Evolutionary conservation across 2,113 vertebrate genomes (phyloP), one percentile per base, ranked within the genome.

Genomic region (Cheilinus undulatus): DNA sequence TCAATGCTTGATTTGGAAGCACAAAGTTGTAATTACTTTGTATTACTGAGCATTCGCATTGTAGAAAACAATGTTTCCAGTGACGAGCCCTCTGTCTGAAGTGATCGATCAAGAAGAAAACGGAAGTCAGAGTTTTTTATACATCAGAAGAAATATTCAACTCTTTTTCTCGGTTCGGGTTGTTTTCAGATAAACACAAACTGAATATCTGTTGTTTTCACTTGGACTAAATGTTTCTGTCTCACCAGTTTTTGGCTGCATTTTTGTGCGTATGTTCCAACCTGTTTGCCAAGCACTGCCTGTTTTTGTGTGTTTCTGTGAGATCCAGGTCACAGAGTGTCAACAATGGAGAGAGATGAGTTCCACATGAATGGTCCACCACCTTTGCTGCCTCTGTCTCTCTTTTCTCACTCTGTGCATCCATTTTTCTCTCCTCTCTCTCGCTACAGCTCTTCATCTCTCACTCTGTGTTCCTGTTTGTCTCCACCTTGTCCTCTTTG

Each of bases 331-430:
- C 88, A 89, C 72, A 80, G 86, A 78, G 73, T 87, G 85, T 91
- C 87, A 91, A 92, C 90, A 92, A 85, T 84, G 85, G 82, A 78
- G 66, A 75, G 70, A 82, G 89, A 91, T 91, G 70, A 89, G 90
- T 90, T 91, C 81, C 83, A 76, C 87, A 86, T 89, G 85, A 90
- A 84, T 27, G 82, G 84, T 82, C 79, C 84, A 83, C 34, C 87
- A 88, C 85, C 71, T 87, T 51, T 61, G 57, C 72, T 69, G 64
- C 70, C 54, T 56, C 58, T 56, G 17, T 54, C 43, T 49, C 58
- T 64, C 61, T 78, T 57, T 68, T 64, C 69, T 71, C 69, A 23
- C 22, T 81, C 58, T 59, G 45, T 71, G 64, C 79, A 60, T 74
- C 76, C 75, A 59, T 75, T 64, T 62, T 28, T 56, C 52, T 58